Evolutionary conservation across 1,140 invertebrate genomes (phyloP).

Genomic region (Babylonia areolata): DNA sequence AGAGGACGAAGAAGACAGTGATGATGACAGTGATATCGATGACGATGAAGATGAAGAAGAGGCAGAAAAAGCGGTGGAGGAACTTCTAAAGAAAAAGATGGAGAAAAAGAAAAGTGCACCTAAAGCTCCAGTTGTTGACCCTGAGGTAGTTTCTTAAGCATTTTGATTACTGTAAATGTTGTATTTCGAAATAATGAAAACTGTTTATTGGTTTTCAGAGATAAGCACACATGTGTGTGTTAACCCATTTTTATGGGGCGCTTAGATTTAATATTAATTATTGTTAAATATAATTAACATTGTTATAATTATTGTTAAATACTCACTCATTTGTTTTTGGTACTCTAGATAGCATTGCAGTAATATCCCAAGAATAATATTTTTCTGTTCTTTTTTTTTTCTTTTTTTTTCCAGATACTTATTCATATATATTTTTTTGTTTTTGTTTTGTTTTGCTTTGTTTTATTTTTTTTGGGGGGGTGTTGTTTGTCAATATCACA

Average conservation of each 20-base stretch:
- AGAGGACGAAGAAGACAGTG: conserved; percentile 50
- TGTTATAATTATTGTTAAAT: no score
- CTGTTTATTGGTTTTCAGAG: no score
- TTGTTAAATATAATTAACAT: no score
- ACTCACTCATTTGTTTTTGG: no score
- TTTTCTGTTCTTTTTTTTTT: neutral
- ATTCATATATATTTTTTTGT: neutral
- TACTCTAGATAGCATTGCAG: no score
- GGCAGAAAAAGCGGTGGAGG: conserved; percentile 54
- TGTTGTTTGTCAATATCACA: neutral
- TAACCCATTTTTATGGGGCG: no score
- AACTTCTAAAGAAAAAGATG: conserved; percentile 45
- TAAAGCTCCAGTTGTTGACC: neutral
- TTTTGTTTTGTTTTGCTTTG: neutral
- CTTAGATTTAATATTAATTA: no score
- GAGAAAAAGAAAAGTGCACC: conserved; percentile 56
- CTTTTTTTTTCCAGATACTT: neutral
- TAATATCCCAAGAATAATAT: neutral
- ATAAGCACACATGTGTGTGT: no score
- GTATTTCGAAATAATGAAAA: no score
- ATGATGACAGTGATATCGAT: conserved; percentile 48
- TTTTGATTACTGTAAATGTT: no score
- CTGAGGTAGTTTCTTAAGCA: conserved; percentile 7
- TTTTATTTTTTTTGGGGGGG: neutral
- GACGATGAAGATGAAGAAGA: conserved; percentile 48